Percentiles rank a stretch among this genome's conserved stretches.
These are phyloP conservation scores for Ethmia dodecea DNA, from an alignment of 2,888 invertebrate species.

Conservation along the genomic window DNA sequence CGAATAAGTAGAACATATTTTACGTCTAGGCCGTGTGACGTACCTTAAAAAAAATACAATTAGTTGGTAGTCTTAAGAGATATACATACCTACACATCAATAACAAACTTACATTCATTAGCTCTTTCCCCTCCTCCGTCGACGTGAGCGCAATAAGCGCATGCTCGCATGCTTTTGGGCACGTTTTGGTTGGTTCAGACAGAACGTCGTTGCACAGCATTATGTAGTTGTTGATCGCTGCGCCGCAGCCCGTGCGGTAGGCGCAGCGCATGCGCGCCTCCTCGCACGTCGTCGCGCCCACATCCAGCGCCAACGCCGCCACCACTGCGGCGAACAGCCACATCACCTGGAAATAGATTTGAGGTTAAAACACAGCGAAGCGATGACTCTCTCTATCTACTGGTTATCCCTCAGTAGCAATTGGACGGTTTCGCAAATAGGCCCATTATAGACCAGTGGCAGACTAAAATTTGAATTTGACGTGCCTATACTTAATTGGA, in stretches of 20 bases:
- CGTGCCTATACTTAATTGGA: too few species aligned
- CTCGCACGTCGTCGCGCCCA: conserved; percentile 72
- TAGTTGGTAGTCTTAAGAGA: too few species aligned
- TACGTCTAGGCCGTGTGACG: too few species aligned
- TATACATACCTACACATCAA: too few species aligned
- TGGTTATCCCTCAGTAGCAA: too few species aligned
- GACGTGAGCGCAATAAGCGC: conserved; percentile 88
- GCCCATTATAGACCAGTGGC: too few species aligned
- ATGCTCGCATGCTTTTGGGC: conserved; percentile 85
- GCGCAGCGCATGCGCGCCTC: conserved; percentile 85
- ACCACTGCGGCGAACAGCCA: conserved; percentile 52
- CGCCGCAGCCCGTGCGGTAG: conserved; percentile 85
- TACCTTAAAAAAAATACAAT: too few species aligned
- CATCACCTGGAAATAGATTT: conserved; percentile 62
- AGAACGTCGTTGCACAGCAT: conserved; percentile 84
- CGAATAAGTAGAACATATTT: too few species aligned
- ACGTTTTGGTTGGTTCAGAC: conserved; percentile 74
- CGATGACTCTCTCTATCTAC: too few species aligned
- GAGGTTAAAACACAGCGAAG: too few species aligned
- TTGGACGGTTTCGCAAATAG: too few species aligned
- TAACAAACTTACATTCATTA: conserved; percentile 87
- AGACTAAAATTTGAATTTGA: too few species aligned
- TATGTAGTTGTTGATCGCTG: conserved; percentile 86
- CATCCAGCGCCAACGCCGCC: conserved; percentile 36
- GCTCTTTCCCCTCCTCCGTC: conserved; percentile 86